These are phyloP conservation scores for Lepus americanus DNA, from an alignment of 2,113 vertebrate genomes.

Conservation along the genomic window DNA sequence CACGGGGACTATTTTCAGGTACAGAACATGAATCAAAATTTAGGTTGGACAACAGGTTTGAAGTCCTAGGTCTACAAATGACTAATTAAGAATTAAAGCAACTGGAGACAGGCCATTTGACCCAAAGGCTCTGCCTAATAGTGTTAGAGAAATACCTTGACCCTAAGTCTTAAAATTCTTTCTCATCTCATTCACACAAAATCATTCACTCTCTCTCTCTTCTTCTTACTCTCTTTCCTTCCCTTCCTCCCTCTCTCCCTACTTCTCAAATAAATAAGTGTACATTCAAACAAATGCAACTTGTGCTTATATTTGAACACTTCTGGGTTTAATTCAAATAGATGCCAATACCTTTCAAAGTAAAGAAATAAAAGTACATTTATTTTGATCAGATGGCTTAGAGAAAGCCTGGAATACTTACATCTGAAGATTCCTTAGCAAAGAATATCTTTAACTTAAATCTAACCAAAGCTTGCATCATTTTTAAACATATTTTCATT, in stretches of 20 bases:
- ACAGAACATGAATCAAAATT: neutral
- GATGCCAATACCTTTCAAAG: slow-evolving; percentile 69
- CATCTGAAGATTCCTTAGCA: neutral
- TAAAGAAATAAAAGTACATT: slow-evolving; percentile 63
- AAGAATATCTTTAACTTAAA: slow-evolving; percentile 19
- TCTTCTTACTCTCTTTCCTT: too few relatives aligned
- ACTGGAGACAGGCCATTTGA: neutral
- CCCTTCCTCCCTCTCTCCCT: too few relatives aligned
- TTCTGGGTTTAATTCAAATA: slow-evolving; percentile 65
- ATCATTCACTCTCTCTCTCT: neutral
- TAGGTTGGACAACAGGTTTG: neutral
- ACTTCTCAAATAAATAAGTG: too few relatives aligned
- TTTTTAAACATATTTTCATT: slow-evolving; percentile 11
- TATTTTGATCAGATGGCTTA: slow-evolving; percentile 66
- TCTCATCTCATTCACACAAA: neutral
- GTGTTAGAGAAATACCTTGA: neutral
- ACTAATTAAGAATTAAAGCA: neutral
- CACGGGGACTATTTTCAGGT: slow-evolving; percentile 2
- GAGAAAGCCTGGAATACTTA: slow-evolving; percentile 17
- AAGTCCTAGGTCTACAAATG: neutral
- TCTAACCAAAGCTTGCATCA: neutral
- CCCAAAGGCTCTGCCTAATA: neutral
- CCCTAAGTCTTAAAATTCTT: neutral
- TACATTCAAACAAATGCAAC: too few relatives aligned
- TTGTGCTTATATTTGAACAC: slow-evolving; percentile 65